These are phyloP conservation scores for Struthidea cinerea DNA, from an alignment of 2,113 vertebrate genomes.

Conservation along the genomic window DNA sequence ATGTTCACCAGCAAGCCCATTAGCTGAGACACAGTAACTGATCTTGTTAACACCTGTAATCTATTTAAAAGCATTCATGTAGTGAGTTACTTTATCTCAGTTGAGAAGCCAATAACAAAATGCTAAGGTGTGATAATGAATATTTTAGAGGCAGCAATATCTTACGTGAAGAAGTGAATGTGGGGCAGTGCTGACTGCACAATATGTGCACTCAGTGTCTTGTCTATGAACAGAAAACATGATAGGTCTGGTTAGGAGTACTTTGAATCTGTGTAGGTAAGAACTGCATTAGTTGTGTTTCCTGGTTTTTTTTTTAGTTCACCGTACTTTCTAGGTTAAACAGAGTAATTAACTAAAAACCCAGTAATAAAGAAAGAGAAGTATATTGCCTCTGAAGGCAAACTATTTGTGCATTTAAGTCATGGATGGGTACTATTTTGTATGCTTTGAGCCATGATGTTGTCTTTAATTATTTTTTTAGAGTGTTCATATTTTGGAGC, in stretches of 20 bases:
- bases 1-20: not conserved
- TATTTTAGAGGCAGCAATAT: not conserved
- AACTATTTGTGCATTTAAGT: not conserved
- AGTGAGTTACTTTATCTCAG: not conserved
- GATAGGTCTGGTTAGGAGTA: not conserved
- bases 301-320: not conserved
- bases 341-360: not conserved
- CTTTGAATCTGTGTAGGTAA: not conserved
- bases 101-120: not conserved
- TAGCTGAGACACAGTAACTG: not conserved
- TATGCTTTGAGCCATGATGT: not conserved
- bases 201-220: not conserved
- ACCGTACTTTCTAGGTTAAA: not conserved
- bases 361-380: not conserved
- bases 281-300: not conserved
- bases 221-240: not conserved
- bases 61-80: not conserved
- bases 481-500: constrained; percentile 72
- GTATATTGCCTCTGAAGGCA: not conserved
- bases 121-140: not conserved
- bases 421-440: not conserved
- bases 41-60: not conserved
- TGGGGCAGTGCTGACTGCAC: not conserved
- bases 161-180: not conserved
- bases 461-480: not conserved